phyloP scores from a whole-genome alignment of 1,140 invertebrate genomes.

The Eulimnadia texana region DNA sequence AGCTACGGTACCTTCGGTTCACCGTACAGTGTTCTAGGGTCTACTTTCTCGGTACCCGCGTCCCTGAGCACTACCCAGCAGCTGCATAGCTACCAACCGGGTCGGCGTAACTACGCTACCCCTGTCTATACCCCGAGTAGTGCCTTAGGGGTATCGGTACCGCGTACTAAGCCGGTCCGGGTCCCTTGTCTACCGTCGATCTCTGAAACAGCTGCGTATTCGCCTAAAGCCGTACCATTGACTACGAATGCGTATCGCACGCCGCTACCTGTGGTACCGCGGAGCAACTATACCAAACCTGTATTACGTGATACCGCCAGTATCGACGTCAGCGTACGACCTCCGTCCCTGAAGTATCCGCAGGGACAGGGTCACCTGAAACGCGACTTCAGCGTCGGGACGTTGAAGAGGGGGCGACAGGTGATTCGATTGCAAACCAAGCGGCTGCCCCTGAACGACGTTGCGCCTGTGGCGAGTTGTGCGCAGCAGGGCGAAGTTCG shows the following conservation, averaged over 20 bases:
- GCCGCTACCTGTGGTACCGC: not conserved
- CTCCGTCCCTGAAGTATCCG: conserved; percentile 8
- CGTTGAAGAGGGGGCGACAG: conserved; percentile 48
- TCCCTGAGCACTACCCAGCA: not conserved
- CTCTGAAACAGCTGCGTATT: not conserved
- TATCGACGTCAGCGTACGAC: conserved; percentile 12
- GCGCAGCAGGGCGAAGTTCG: not conserved
- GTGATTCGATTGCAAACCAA: conserved; percentile 51
- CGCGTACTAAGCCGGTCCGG: not conserved
- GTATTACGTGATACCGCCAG: conserved; percentile 9
- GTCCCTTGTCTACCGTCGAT: conserved; percentile 1
- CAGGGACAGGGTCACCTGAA: not conserved
- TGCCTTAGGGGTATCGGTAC: not conserved
- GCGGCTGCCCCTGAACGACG: conserved; percentile 13
- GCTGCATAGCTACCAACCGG: not conserved
- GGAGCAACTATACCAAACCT: not conserved
- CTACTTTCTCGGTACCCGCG: not conserved
- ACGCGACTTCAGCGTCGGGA: conserved; percentile 21
- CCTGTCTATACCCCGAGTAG: not conserved
- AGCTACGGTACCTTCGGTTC: not conserved
- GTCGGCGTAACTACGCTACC: not conserved
- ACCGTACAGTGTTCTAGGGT: not conserved
- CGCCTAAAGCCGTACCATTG: not conserved
- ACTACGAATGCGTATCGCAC: not conserved
- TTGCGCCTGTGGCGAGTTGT: too few species aligned